Evolutionary conservation across 1,140 invertebrate species (phyloP), one percentile per base, ranked within the genome.

Genomic region (Belonocnema kinseyi): DNA sequence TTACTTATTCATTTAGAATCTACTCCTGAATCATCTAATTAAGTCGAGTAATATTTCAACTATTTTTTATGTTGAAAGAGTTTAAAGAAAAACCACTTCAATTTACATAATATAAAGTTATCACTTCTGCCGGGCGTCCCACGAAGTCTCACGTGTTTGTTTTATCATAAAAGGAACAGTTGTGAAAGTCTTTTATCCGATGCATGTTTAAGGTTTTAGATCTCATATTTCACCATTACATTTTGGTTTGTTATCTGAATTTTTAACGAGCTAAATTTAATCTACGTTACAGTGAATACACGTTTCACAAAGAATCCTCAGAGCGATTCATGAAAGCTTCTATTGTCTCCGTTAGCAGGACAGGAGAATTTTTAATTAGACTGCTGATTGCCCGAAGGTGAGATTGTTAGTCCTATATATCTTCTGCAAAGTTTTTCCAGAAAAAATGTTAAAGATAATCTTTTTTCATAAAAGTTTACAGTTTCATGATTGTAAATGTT

Each of bases 291-390:
- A 33, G 12, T 33, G 40, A 46, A 46, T 46, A 8, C 10, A 46
- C 61, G 61, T 66, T 33, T 66, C 14, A 33, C 7, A 26, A 40
- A 66, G 21, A 66, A 66, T 66, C 11, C 61, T 66, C 26, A 40
- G 26, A 66, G 61, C 61, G 13, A 46, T 66, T 66, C 40, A 66
- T 66, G 40, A 66, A 66, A 66, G 26, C 61, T 66, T 7, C 61
- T 66, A 40, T 66, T 66, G 61, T 66, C 61, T 66, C n/a, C 61
- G 12, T 16, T 46, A 46, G 61, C 40, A 40, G 61, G 26, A 46
- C 40, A 11, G 10, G 61, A 40, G 26, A 13, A 40, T 33, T 66
- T 40, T 66, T 66, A 66, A 66, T 66, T 66, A 46, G 33, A 66
- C 61, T 66, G 61, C 14, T 66, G 26, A 40, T n/a, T 40, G 61